These are phyloP conservation scores for Eulimnadia texana DNA, from an alignment of 1,140 invertebrate species.

Conservation along the genomic window DNA sequence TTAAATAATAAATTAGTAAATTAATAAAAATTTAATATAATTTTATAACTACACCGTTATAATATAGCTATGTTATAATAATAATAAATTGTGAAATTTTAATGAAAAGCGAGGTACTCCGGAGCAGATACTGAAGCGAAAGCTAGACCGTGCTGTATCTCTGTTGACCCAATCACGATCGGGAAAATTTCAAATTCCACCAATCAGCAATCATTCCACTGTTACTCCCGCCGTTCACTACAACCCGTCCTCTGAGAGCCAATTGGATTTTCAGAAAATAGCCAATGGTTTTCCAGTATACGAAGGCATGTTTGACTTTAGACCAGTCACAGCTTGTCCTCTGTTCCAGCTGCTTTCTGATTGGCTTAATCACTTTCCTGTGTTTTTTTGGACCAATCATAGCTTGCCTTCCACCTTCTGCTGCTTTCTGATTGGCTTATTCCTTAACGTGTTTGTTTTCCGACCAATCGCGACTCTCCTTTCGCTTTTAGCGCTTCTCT, in stretches of 20 bases:
- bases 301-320: background rate
- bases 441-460: background rate
- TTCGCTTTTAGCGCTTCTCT: too few species aligned
- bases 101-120: background rate
- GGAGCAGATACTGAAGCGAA: background rate
- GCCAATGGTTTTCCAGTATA: background rate
- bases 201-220: background rate
- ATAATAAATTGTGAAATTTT: background rate
- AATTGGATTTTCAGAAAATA: background rate
- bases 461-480: too few species aligned
- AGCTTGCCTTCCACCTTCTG: too few species aligned
- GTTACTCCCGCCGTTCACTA: background rate
- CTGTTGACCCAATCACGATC: constrained; percentile 8
- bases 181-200: constrained; percentile 9
- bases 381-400: too few species aligned
- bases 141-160: constrained; percentile 12
- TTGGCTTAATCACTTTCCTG: background rate
- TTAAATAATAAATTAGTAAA: too few species aligned
- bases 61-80: background rate
- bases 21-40: too few species aligned
- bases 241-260: background rate
- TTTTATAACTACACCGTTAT: background rate
- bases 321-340: background rate
- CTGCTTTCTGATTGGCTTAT: background rate
- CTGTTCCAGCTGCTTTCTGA: background rate